These are phyloP conservation scores for Chirona hameri DNA, from an alignment of 2,888 invertebrate species.

Conservation along the genomic window DNA sequence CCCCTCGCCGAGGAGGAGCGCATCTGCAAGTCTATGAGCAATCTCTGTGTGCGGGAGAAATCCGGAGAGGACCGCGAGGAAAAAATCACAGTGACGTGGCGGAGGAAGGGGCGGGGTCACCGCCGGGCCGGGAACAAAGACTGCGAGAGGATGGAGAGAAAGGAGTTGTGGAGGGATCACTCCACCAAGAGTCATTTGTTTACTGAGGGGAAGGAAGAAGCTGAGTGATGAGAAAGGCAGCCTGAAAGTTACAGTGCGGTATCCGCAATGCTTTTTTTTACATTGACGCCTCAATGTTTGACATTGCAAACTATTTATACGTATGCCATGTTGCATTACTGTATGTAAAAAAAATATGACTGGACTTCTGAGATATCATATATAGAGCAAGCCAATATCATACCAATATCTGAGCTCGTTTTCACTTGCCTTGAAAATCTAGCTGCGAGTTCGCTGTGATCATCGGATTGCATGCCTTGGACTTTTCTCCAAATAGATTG, in stretches of 20 bases:
- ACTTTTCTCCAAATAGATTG: too few species aligned
- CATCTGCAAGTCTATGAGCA: constrained; percentile 25
- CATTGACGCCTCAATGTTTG: too few species aligned
- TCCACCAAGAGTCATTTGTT: background rate
- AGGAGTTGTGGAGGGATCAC: background rate
- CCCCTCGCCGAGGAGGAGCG: background rate
- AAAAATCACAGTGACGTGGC: background rate
- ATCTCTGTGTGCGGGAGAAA: background rate
- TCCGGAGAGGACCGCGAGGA: background rate
- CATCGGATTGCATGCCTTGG: too few species aligned
- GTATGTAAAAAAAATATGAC: too few species aligned
- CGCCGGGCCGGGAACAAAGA: background rate
- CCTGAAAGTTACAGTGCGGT: background rate
- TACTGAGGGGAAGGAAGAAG: background rate
- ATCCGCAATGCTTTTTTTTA: too few species aligned
- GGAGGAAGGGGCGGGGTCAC: background rate
- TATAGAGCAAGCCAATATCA: too few species aligned
- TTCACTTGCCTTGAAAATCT: too few species aligned
- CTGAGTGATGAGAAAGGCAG: background rate
- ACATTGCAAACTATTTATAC: too few species aligned
- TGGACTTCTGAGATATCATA: too few species aligned
- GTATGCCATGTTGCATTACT: too few species aligned
- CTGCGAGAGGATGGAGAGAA: background rate
- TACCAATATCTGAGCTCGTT: too few species aligned
- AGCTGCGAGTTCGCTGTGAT: too few species aligned